Evolutionary conservation across 1,140 invertebrate species (phyloP), one percentile per base, ranked within the genome.

Genomic region (Hylyphantes graminicola): DNA sequence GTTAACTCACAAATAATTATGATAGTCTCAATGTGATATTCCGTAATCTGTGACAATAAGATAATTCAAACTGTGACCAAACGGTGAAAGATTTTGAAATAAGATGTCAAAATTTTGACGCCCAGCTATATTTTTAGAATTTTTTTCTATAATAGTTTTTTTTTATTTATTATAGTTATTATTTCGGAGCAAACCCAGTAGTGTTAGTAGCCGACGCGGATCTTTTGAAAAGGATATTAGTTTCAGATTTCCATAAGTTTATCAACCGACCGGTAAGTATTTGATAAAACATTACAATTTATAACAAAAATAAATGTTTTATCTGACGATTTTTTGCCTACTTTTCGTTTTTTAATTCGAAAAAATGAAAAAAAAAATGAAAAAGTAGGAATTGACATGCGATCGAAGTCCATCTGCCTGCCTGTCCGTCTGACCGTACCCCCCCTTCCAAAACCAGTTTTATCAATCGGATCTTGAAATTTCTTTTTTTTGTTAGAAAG

Each of bases 201-300:
- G 51, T 87, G 0, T 9, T 78, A 17, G 57, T 87, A n/a, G 70
- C 82, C 6, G 86, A 87, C 54, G 76, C 77, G 0, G 87, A 87
- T 55, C 51, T 87, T 50, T 15, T 87, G 55, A 86, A 86, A 64
- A 78, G 72, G 50, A 82, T 87, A 53, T 57, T 63, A 21, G 85
- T 87, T 5, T 87, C 87, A 15, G 87, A 87, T 63, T 86, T 86
- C 54, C 65, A 87, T 55, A 75, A 85, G n/a, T 87, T 87, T 82
- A 72, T 85, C 1, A 81, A 87, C 51, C 59, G 86, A 61, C 64
- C 76, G 15, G 84, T 85, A 80, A 80, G 70, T 85, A 35, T 68
- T 17, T 21, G 11, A 21, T 68, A 19, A 68, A n/a, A 19, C 35
- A 68, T n/a, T 12, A 3, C 4, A 13, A 68, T 21, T 15, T 17